phyloP scores from a whole-genome alignment of 2,888 invertebrate species.

The Drosophila fungiperda region DNA sequence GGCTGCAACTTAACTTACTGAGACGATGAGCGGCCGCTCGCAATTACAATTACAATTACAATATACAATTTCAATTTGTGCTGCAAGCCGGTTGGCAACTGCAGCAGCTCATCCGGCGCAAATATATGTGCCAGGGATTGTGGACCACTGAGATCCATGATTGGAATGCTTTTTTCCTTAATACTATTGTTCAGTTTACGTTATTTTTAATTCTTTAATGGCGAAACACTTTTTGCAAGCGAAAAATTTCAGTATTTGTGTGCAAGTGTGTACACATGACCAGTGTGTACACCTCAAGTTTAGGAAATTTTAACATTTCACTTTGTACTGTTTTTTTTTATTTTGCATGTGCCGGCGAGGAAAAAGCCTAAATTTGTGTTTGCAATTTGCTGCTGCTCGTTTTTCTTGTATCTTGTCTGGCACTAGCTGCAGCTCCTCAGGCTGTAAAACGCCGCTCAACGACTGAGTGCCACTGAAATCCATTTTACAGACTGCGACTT shows the following conservation, averaged over 20 bases:
- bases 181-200: slow-evolving; percentile 1
- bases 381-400: slow-evolving; percentile 41
- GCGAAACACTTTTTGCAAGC: slow-evolving; percentile 14
- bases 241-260: slow-evolving; percentile 41
- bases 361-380: no score
- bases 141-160: slow-evolving; percentile 84
- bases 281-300: slow-evolving; percentile 35
- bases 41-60: no score
- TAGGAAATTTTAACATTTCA: neutral
- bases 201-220: neutral
- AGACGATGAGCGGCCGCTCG: slow-evolving; percentile 88
- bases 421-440: slow-evolving; percentile 56
- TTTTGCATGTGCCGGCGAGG: slow-evolving; percentile 35
- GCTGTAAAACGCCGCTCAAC: slow-evolving; percentile 51
- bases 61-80: slow-evolving; percentile 88
- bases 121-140: slow-evolving; percentile 85
- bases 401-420: slow-evolving; percentile 57
- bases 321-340: neutral
- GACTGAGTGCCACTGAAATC: slow-evolving; percentile 62
- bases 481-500: no score
- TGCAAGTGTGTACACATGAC: slow-evolving; percentile 49
- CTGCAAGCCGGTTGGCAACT: slow-evolving; percentile 86
- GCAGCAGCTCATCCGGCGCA: slow-evolving; percentile 86
- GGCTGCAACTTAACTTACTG: slow-evolving; percentile 67
- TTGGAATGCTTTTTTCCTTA: slow-evolving; percentile 23